Evolutionary conservation across 2,113 vertebrate species (phyloP).

Genomic region (Okapia johnstoni): DNA sequence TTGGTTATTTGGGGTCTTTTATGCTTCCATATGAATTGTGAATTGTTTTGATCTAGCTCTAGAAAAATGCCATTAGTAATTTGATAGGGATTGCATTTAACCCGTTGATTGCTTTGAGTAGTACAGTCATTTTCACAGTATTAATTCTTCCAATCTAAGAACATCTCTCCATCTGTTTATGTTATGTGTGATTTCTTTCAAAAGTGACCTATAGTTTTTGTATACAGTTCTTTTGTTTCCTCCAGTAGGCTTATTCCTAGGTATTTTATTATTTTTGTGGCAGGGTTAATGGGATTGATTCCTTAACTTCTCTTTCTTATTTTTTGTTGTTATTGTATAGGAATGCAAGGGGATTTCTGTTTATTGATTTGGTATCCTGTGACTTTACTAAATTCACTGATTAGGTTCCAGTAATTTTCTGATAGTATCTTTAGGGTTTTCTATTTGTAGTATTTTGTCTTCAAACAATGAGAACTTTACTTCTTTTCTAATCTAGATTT

Average conservation of each 20-base stretch:
- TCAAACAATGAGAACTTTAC: neutral
- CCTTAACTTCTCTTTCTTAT: neutral
- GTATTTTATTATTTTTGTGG: neutral
- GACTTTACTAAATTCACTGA: neutral
- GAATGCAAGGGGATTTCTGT: neutral
- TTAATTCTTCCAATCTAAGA: neutral
- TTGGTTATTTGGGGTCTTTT: neutral
- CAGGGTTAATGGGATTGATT: neutral
- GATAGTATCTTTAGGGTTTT: neutral
- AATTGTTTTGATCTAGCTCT: neutral
- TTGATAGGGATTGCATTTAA: neutral
- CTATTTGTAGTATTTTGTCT: neutral
- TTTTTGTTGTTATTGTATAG: neutral
- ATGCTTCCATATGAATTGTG: neutral
- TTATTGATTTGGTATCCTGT: neutral
- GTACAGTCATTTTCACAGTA: neutral
- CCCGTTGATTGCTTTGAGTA: neutral
- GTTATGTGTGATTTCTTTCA: neutral
- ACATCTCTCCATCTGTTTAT: neutral
- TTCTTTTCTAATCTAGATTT: neutral
- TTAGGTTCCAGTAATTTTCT: neutral
- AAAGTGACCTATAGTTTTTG: neutral
- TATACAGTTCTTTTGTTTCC: neutral
- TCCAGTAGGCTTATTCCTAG: neutral
- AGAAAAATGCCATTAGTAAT: neutral